Base-by-base conservation (phyloP, 2,888 invertebrate genomes). In the Epirrita christyi region DNA sequence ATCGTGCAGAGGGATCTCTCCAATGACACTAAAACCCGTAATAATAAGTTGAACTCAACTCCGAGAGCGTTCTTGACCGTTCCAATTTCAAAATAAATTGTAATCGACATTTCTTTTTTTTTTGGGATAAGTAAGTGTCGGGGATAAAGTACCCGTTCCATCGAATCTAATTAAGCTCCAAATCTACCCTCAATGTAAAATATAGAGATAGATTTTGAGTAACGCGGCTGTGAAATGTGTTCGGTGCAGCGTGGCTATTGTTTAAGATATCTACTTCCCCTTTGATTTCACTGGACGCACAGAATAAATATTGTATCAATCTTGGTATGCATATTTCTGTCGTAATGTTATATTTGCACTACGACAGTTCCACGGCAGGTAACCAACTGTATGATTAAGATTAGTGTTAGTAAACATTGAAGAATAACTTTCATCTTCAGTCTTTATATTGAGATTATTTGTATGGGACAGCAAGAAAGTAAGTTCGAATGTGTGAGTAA, bases 1-100 rank as follows among this genome's bases (percentile, higher is more conserved):
- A n/a, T 9, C 28, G 29, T 55, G 41, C 6, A 47, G 8, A 37
- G 52, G 38, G 56, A 61, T 61, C 58, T 56, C 63, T 58, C 38
- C 15, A 42, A 36, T 14, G 10, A 34, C 41, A 46, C 15, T 15
- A 14, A n/a, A 2, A 7, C 1, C 32, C 9, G 9, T 29, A 29
- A 4, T 21, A 21, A 21, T 21, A 21, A 21, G 4, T 21, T 4
- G 21, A 21, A 21, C 21, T 21, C 21, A 3, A 21, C 21, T 4
- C 2, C 4, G 21, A 21, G 21, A 21, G 21, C 21, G 21, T 3
- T 21, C 21, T 3, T 21, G 21, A 21, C 2, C 21, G 21, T 21
- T 21, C 4, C 21, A 21, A 21, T 21, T 21, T 21, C 2, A 21
- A 21, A n/a, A n/a, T n/a, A n/a, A n/a, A n/a, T n/a, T n/a, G n/a